Base-by-base conservation (phyloP, 2,797 vertebrate species). In the Synaphobranchus kaupii region DNA sequence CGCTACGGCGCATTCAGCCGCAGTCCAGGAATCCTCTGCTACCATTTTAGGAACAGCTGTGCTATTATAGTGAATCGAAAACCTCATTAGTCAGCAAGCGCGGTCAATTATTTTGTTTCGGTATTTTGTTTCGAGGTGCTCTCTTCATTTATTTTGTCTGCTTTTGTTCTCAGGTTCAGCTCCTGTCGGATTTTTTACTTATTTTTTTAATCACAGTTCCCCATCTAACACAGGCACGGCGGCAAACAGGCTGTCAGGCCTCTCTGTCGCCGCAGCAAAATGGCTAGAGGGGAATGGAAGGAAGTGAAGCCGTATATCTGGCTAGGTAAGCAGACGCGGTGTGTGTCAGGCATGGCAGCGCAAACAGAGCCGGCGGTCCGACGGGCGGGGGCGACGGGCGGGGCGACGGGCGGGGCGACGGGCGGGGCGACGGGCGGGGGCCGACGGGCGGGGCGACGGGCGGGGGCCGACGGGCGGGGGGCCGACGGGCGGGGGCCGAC, bases 1-100 rank as follows among this genome's bases (percentile, higher is more conserved):
- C 8, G 86, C 91, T 93, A 90, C 90, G 54, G 89, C 88, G 85
- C 92, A 94, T 92, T 90, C 92, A 93, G 94, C 87, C 89, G 89
- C 66, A 52, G 25, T 47, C 44, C 68, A 73, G 60, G 60, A 66
- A 66, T n/a, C 22, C 7, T 25, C 25, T 13, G 25, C n/a, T 34
- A 12, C 68, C 31, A 1, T 25, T 80, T 20, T 12, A 25, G 44
- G 76, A 48, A 80, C 22, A 80, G 44, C 39, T 80, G 76, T 39
- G 20, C 76, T 25, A 25, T 47, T 80, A 6, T 80, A 22, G 22
- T 80, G 76, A 44, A 47, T 2, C 7, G 44, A 80, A 80, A 80
- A 80, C 22, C 44, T 80, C 31, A 8, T 80, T 22, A 47, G 76
- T 80, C 68, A 78, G 85, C 50, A 84, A 34, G n/a, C 52, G 4